These are phyloP conservation scores for Halcyon badia DNA, from an alignment of 2,797 vertebrate species.

Conservation along the genomic window DNA sequence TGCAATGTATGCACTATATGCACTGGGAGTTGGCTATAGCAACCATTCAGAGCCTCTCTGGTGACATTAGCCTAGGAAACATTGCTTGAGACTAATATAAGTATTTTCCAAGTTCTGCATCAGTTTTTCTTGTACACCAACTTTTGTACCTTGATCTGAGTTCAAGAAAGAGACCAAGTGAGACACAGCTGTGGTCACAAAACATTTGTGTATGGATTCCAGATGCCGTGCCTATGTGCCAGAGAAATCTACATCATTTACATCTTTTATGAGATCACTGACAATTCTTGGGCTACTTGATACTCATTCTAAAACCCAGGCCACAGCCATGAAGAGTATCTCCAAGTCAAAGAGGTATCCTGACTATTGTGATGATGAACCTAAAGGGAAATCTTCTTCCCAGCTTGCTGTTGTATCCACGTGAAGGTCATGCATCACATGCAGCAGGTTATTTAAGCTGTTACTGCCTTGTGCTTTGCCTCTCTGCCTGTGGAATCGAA, in stretches of 20 bases:
- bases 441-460: neutral
- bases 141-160: neutral
- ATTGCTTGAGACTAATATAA: neutral
- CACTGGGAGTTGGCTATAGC: neutral
- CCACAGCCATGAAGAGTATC: fast-evolving
- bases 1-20: neutral
- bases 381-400: neutral
- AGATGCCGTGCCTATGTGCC: neutral
- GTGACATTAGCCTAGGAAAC: neutral
- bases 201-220: neutral
- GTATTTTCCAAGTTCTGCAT: neutral
- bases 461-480: neutral
- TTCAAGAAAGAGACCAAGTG: neutral
- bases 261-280: neutral
- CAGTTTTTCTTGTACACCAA: neutral
- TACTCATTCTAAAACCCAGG: neutral
- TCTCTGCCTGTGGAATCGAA: neutral
- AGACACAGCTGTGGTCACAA: neutral
- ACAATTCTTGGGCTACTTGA: neutral
- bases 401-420: neutral
- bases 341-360: neutral
- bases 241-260: neutral
- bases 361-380: neutral
- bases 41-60: neutral
- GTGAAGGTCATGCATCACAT: neutral